A percentile compares a stretch with the other conserved stretches of the same genome.
Evolutionary conservation across 2,113 vertebrate genomes (phyloP).

Genomic region (Morone saxatilis): DNA sequence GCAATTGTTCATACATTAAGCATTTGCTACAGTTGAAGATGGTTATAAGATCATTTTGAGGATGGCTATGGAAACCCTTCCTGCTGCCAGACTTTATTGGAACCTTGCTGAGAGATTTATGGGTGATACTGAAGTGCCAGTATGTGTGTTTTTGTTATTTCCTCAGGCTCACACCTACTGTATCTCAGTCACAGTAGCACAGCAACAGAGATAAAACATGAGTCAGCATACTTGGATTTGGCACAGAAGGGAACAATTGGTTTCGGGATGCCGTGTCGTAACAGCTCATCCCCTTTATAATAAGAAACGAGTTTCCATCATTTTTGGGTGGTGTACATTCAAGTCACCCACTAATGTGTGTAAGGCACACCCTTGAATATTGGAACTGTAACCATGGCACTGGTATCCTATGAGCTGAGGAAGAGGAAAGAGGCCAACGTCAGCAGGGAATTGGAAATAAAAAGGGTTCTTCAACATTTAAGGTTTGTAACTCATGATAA

Average conservation of each 20-base stretch:
- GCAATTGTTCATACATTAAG: slow-evolving; percentile 22
- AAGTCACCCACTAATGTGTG: slow-evolving; percentile 50
- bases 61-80: slow-evolving; percentile 26
- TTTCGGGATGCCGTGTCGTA: slow-evolving; percentile 44
- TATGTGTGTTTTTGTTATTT: slow-evolving; percentile 37
- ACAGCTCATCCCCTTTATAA: slow-evolving; percentile 22
- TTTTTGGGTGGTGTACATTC: slow-evolving; percentile 33
- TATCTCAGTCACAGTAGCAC: slow-evolving; percentile 39
- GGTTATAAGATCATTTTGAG: slow-evolving; percentile 28
- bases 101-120: slow-evolving; percentile 44
- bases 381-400: slow-evolving; percentile 48
- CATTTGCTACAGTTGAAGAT: slow-evolving; percentile 40
- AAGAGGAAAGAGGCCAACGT: slow-evolving; percentile 55
- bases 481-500: too few species aligned
- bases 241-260: slow-evolving; percentile 38
- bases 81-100: slow-evolving; percentile 18
- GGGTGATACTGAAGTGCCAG: neutral
- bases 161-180: slow-evolving; percentile 18
- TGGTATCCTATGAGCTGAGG: slow-evolving; percentile 47
- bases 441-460: slow-evolving; percentile 33
- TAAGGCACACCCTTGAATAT: slow-evolving; percentile 57
- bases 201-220: slow-evolving; percentile 49
- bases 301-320: slow-evolving; percentile 27
- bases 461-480: neutral
- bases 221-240: slow-evolving; percentile 45